Evolutionary conservation across 2,797 vertebrate genomes (phyloP).

Genomic region (Sarcoramphus papa): DNA sequence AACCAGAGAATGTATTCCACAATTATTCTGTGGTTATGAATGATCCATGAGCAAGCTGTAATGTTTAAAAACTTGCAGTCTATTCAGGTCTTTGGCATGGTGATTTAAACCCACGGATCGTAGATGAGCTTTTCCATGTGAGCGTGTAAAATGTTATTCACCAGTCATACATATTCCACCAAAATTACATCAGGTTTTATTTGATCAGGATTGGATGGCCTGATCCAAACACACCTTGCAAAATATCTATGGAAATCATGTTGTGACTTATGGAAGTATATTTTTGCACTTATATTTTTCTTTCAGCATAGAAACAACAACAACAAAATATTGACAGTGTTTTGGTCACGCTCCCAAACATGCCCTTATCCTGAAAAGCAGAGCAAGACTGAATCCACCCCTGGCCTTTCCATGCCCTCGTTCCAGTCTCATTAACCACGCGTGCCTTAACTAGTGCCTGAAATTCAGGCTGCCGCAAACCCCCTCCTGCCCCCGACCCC

Average conservation of each 20-base stretch:
- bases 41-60: neutral
- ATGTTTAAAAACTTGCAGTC: neutral
- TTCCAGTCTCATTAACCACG: neutral
- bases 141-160: neutral
- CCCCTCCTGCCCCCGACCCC: accelerated
- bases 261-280: too few species aligned
- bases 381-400: neutral
- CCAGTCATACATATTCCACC: neutral
- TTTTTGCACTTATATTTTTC: neutral
- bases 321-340: neutral
- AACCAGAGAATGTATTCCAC: accelerated
- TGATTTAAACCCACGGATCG: accelerated
- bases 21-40: neutral
- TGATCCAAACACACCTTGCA: neutral
- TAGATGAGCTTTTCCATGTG: too few species aligned
- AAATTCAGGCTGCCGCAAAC: neutral
- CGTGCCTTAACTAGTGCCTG: neutral
- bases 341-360: neutral
- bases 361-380: neutral
- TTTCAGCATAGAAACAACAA: neutral
- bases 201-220: neutral
- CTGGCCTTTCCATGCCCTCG: accelerated
- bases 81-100: neutral
- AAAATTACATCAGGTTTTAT: neutral
- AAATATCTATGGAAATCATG: neutral